Base-by-base conservation (phyloP, 92 coral and sea anemone species). In the Paramuricea clavata region DNA sequence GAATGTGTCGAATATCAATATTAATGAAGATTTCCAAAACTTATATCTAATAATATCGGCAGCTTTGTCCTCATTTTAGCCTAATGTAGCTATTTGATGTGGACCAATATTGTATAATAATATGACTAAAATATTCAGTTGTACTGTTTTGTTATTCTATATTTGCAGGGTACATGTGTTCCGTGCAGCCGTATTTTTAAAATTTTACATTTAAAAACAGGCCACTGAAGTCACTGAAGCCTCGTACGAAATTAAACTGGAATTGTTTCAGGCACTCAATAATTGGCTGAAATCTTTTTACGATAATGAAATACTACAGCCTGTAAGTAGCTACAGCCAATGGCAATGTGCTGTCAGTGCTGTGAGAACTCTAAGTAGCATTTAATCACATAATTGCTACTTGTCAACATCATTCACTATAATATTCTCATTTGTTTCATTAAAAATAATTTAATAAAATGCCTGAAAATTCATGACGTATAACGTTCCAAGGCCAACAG, bases 381-480 rank as follows among this genome's bases (percentile, higher is more conserved):
- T 26, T 65, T 65, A 65, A 65, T 65, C 72, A 65, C 72, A 13
- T 65, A 65, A 65, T 65, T 65, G 41, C 72, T 39, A 65, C 39
- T 65, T 12, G 70, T 62, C 70, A 25, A 62, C 70, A 60, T 16
- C 61, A 52, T 4, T 52, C 19, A 17, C 30, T 22, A 22, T 21
- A 60, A n/a, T 60, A 60, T 60, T 60, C 68, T 60, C n/a, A 60
- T 60, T 21, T 27, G 4, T 60, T 60, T 60, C 68, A 60, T 60
- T 60, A n/a, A 60, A 60, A 8, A 1, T 56, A 56, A 39, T 39
- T 56, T 56, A 56, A 56, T 56, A 56, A 28, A 60, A 31, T 31
- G 39, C 35, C 22, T 28, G 6, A 30, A 28, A 28, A 33, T 2
- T 65, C 19, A 31, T 33, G 68, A 22, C 68, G 68, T 27, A 60